Conservation (phyloP, 2,113 vertebrate genomes). For the Megaceryle torquata region DNA sequence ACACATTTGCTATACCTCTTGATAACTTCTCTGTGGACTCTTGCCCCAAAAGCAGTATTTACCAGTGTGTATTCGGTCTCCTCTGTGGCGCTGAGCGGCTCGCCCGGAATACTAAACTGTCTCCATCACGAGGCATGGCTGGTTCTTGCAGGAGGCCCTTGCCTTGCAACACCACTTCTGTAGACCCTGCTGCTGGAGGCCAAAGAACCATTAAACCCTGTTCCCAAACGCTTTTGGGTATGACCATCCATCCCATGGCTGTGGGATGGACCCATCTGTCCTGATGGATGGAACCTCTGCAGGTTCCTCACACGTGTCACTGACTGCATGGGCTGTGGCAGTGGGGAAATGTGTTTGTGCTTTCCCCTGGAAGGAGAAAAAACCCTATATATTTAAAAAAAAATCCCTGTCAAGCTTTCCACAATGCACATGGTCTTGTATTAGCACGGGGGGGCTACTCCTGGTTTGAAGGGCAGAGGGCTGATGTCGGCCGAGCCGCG, state of each 20-base stretch:
- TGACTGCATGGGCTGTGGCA: neutral
- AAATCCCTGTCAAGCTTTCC: neutral
- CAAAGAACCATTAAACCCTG: neutral
- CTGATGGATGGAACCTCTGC: neutral
- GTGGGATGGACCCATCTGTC: neutral
- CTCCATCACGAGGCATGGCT: neutral
- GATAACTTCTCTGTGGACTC: conserved; percentile 31
- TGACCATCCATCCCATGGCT: fast-evolving
- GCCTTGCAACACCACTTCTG: neutral
- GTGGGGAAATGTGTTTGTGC: neutral
- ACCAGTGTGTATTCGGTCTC: neutral
- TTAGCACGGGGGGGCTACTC: neutral
- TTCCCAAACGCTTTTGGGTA: neutral
- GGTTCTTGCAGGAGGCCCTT: neutral
- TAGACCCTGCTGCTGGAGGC: neutral
- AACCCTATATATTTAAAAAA: neutral
- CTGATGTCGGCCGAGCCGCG: neutral
- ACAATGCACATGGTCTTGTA: neutral
- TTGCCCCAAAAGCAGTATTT: neutral
- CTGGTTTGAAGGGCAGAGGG: neutral
- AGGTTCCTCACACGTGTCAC: neutral
- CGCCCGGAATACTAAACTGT: neutral
- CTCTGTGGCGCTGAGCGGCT: neutral
- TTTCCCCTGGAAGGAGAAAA: neutral
- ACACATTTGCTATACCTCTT: conserved; percentile 27